These are phyloP conservation scores for Aptenodytes forsteri DNA, from an alignment of 2,113 vertebrate species.

Conservation along the genomic window DNA sequence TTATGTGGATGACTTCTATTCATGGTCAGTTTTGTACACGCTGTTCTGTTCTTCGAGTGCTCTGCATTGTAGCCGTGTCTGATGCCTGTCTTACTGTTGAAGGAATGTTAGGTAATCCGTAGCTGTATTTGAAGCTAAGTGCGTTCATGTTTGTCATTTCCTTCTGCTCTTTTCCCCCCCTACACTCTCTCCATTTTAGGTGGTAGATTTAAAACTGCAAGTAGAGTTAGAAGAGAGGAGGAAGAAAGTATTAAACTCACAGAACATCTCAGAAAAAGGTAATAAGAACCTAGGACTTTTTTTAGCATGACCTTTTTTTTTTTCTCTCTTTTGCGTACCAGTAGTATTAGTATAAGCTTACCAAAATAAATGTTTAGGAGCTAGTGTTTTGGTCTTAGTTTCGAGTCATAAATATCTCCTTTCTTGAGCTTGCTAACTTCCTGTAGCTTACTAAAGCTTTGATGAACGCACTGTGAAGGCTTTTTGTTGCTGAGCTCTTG, in stretches of 20 bases:
- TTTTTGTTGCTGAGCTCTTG: not conserved
- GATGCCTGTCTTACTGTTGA: not conserved
- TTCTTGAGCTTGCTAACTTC: not conserved
- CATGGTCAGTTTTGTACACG: not conserved
- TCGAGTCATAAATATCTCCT: not conserved
- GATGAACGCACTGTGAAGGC: not conserved
- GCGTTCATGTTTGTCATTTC: not conserved
- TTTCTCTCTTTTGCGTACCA: not conserved
- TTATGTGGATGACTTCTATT: not conserved
- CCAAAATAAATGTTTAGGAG: not conserved
- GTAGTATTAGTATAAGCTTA: not conserved
- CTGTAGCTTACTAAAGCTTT: not conserved
- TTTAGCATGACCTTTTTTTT: not conserved
- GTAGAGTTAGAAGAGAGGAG: conserved; percentile 85
- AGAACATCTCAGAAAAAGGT: conserved; percentile 78
- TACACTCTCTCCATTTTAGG: conserved; percentile 51
- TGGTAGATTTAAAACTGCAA: conserved; percentile 88
- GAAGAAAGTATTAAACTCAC: conserved; percentile 76
- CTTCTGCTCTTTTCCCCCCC: not conserved
- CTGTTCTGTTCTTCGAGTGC: not conserved
- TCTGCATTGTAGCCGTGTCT: not conserved
- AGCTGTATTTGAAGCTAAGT: not conserved
- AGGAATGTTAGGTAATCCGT: not conserved
- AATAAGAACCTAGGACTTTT: not conserved
- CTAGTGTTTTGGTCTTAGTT: not conserved